Percentiles rank a stretch among this genome's conserved stretches.
phyloP scores from a whole-genome alignment of 2,113 vertebrate genomes.

The human (Homo sapiens) region GRCh38 chr7:71150001-71150500 shows the following conservation, averaged over 20 bases:
- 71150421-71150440: not conserved
- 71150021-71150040: not conserved
- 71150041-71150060: accelerated
- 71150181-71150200: not conserved
- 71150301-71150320: not conserved
- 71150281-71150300: not conserved
- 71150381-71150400: not conserved
- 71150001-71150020: not conserved
- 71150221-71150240: not conserved
- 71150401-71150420: not conserved
- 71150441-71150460: not conserved
- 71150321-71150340: not conserved
- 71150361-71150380: not conserved
- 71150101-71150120: not conserved
- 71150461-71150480: not conserved
- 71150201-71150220: not conserved
- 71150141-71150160: not conserved
- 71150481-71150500: not conserved
- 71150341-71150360: not conserved
- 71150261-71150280: not conserved
- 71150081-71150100: not conserved
- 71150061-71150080: not conserved
- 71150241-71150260: not conserved
- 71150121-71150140: not conserved
- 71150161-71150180: not conserved